Conservation (phyloP, 1,140 invertebrate species). For the Drosophila littoralis region DNA sequence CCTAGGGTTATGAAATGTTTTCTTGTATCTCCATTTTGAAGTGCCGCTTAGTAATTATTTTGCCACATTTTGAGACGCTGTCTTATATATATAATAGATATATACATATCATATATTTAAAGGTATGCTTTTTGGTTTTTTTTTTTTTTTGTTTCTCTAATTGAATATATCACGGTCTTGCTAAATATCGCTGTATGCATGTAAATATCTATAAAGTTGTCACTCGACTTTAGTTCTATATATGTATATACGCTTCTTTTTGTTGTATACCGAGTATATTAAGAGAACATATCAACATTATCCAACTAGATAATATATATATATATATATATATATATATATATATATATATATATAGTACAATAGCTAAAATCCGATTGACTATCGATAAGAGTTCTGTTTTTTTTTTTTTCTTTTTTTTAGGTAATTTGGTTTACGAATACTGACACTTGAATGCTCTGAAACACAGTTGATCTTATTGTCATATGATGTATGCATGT, state of each 20-base stretch:
- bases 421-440: conserved; percentile 82
- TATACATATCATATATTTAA: conserved; percentile 72
- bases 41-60: conserved; percentile 61
- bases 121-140: conserved; percentile 15
- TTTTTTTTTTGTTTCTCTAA: conserved; percentile 61
- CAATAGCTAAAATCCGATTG: conserved; percentile 66
- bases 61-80: conserved; percentile 72
- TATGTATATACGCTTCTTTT: conserved; percentile 25
- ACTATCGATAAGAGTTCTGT: conserved; percentile 47
- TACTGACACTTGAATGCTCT: conserved; percentile 80
- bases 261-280: conserved; percentile 40
- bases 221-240: conserved; percentile 57
- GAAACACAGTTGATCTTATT: conserved; percentile 84
- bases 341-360: conserved; percentile 33
- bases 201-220: conserved; percentile 80
- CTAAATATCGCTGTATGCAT: conserved; percentile 80
- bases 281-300: conserved; percentile 61
- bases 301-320: conserved; percentile 60
- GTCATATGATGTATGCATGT: conserved; percentile 77
- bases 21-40: conserved; percentile 39
- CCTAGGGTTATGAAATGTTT: conserved; percentile 64
- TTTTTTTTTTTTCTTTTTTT: conserved; percentile 32
- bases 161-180: conserved; percentile 81
- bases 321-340: conserved; percentile 20
- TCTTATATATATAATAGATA: conserved; percentile 69